A percentile compares a stretch with the other conserved stretches of the same genome.
Conservation (phyloP, 2,888 invertebrate genomes). For the Drosophila sordidapex region DNA sequence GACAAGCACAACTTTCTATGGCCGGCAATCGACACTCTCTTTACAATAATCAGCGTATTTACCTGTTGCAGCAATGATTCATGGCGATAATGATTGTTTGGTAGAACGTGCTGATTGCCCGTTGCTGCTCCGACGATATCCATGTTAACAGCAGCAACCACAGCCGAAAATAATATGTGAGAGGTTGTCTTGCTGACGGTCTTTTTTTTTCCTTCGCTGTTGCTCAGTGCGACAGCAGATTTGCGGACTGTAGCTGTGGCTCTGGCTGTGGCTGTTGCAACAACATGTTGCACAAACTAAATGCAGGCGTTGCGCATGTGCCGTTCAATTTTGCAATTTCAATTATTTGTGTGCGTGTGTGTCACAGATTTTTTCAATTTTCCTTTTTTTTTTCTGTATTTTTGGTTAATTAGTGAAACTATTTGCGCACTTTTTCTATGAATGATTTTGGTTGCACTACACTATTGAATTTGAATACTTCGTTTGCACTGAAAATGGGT, state of each 20-base stretch:
- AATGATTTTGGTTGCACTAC: constrained; percentile 13
- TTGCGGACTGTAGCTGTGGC: constrained; percentile 17
- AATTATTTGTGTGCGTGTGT: constrained; percentile 24
- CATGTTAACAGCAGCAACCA: constrained; percentile 70
- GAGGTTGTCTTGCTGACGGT: constrained; percentile 24
- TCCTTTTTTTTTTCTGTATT: background rate
- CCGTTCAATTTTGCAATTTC: constrained; percentile 30
- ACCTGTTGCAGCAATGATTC: constrained; percentile 83
- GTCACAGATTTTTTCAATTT: constrained; percentile 11
- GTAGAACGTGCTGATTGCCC: constrained; percentile 83
- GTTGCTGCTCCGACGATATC: constrained; percentile 83
- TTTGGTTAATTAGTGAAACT: constrained; percentile 34
- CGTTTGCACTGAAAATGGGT: constrained; percentile 22
- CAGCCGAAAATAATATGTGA: constrained; percentile 38
- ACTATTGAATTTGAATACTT: constrained; percentile 31
- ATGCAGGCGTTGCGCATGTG: constrained; percentile 57
- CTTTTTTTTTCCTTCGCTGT: constrained; percentile 18
- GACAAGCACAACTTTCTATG: constrained; percentile 20
- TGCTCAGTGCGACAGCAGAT: constrained; percentile 43
- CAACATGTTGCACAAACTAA: constrained; percentile 72
- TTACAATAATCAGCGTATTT: constrained; percentile 57
- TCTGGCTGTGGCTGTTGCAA: constrained; percentile 20
- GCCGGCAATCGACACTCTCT: constrained; percentile 40
- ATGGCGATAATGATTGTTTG: constrained; percentile 85
- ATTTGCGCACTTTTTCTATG: constrained; percentile 26